Percentiles rank a stretch among this genome's conserved stretches.
These are phyloP conservation scores for Philonicus albiceps DNA, from an alignment of 2,888 invertebrate species.

Conservation along the genomic window DNA sequence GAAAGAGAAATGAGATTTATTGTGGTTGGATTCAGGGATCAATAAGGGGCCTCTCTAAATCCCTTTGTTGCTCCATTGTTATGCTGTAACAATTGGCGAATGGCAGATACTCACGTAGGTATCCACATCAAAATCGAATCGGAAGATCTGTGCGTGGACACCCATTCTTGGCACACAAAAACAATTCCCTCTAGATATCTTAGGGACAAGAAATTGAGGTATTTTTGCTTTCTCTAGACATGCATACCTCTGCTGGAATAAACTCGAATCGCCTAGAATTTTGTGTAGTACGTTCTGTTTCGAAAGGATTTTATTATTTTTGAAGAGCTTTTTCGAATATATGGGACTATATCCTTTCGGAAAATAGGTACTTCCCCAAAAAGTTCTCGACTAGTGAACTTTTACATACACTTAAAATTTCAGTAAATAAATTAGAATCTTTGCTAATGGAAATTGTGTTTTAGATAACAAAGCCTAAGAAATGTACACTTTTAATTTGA, in stretches of 20 bases:
- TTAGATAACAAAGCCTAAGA: not conserved
- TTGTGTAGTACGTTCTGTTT: not conserved
- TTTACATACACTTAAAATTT: not conserved
- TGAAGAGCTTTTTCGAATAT: not conserved
- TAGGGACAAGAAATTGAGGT: not conserved
- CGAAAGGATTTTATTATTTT: not conserved
- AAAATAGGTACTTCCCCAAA: not conserved
- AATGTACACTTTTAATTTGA: not conserved
- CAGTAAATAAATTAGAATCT: not conserved
- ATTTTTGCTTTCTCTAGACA: not conserved
- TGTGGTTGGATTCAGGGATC: conserved; percentile 21
- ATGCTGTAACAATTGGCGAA: not conserved
- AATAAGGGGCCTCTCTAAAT: conserved; percentile 27
- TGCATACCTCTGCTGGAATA: not conserved
- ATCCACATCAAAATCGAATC: conserved; percentile 1
- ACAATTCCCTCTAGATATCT: not conserved
- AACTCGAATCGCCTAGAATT: not conserved
- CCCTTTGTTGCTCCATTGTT: conserved; percentile 7
- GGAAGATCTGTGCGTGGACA: not conserved
- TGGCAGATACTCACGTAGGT: not conserved
- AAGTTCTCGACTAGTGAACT: not conserved
- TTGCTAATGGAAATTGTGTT: not conserved
- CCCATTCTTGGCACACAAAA: not conserved
- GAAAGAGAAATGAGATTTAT: conserved; percentile 35
- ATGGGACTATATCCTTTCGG: not conserved